Evolutionary conservation across 2,113 vertebrate genomes (phyloP), one percentile per base, ranked within the genome.

Genomic region (Scomber colias): DNA sequence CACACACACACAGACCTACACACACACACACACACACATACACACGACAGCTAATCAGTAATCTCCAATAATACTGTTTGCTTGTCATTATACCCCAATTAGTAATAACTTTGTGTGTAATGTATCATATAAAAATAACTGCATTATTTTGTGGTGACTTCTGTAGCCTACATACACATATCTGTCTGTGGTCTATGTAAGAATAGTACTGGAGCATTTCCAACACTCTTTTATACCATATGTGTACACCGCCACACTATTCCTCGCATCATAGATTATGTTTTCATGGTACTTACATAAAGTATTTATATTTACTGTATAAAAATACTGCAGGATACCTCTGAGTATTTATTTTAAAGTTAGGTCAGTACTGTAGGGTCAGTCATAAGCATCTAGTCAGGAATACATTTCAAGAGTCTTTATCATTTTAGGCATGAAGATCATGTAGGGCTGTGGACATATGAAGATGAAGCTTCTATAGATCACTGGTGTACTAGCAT

Each of bases 81-180:
- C 48, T 73, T 50, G 21, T 86, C 79, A 71, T 3, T 11, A 11
- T 50, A 2, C 16, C 7, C 21, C 45, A 60, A n/a, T 60, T 74
- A 77, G 19, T 30, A 70, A 24, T 57, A 56, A 59, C 24, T 53
- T 21, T 63, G 40, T 63, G 40, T 50, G 55, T 66, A 24, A 48
- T 9, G 65, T 61, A 59, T 56, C 24, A 62, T 77, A 61, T 71
- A 77, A 68, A 86, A 80, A 80, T 80, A 89, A 56, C 69, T 57
- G 50, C 51, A 76, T 89, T 70, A 82, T 83, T 87, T 61, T 53
- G 70, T 61, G 40, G 21, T 82, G 71, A 63, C 74, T 71, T 87
- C 59, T 54, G 13, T 48, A 74, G 61, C 46, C 8, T 44, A 24
- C 14, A 55, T 15, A 49, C 14, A 2, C 6, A n/a, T 27, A 53